Percentiles rank a stretch among this genome's conserved stretches.
These are phyloP conservation scores for Empidonax traillii DNA, from an alignment of 2,113 vertebrate genomes.

Conservation along the genomic window DNA sequence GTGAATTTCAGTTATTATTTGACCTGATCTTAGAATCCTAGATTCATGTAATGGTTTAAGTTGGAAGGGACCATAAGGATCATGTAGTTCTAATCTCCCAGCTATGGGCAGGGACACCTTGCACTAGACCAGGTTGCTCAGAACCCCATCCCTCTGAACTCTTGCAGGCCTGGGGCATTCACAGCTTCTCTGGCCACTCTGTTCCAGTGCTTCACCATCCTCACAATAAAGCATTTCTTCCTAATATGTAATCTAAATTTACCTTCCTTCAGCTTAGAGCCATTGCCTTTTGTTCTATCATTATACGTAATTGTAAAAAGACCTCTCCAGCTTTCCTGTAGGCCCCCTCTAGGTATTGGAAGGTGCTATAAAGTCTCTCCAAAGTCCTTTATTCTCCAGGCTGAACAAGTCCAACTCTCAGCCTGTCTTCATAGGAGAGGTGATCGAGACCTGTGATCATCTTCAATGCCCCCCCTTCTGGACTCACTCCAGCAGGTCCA, in stretches of 20 bases:
- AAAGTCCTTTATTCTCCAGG: neutral
- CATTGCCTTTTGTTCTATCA: neutral
- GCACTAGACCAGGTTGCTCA: neutral
- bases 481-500: neutral
- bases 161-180: neutral
- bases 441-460: neutral
- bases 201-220: neutral
- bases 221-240: neutral
- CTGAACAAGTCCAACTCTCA: neutral
- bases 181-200: neutral
- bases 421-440: neutral
- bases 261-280: neutral
- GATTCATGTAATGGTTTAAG: neutral
- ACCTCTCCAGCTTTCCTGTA: neutral
- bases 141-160: neutral
- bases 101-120: too few relatives aligned
- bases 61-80: neutral
- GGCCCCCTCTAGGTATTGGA: neutral
- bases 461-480: neutral
- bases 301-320: neutral
- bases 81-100: neutral
- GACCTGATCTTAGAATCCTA: neutral
- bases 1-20: neutral
- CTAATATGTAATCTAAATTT: neutral
- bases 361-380: neutral